phyloP scores from a whole-genome alignment of 2,797 vertebrate genomes.

The Syngnathus rostellatus region DNA sequence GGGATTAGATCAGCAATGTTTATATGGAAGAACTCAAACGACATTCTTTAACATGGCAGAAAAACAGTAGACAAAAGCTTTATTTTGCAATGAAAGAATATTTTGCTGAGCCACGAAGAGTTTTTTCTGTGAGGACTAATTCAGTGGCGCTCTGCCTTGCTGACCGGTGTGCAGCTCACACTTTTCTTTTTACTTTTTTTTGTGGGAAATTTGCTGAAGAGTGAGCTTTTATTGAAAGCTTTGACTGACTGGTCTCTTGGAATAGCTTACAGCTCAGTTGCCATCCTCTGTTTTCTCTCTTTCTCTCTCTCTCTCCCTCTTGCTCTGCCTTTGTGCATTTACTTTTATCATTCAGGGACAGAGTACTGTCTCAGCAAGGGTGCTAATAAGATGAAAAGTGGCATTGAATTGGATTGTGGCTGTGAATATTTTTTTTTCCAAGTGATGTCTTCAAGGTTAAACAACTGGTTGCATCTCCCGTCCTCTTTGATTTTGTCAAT shows the following conservation, averaged over 20 bases:
- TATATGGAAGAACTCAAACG: background rate
- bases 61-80: too few species aligned
- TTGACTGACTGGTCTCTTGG: constrained; percentile 18
- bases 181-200: constrained; percentile 13
- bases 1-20: background rate
- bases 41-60: too few species aligned
- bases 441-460: constrained; percentile 70
- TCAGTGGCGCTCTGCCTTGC: too few species aligned
- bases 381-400: constrained; percentile 65
- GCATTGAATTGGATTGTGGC: constrained; percentile 32
- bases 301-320: constrained; percentile 25
- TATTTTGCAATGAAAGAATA: too few species aligned
- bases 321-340: constrained; percentile 31
- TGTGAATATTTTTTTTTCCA: constrained; percentile 33
- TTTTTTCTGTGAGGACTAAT: too few species aligned
- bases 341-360: constrained; percentile 57
- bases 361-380: constrained; percentile 48
- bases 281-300: constrained; percentile 27
- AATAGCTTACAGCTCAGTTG: constrained; percentile 45
- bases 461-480: constrained; percentile 42
- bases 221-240: constrained; percentile 27
- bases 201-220: constrained; percentile 15
- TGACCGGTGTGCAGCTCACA: constrained; percentile 9
- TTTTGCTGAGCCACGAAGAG: too few species aligned
- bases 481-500: constrained; percentile 41